Conservation (phyloP, 1,140 invertebrate species). For the Augochlora pura region DNA sequence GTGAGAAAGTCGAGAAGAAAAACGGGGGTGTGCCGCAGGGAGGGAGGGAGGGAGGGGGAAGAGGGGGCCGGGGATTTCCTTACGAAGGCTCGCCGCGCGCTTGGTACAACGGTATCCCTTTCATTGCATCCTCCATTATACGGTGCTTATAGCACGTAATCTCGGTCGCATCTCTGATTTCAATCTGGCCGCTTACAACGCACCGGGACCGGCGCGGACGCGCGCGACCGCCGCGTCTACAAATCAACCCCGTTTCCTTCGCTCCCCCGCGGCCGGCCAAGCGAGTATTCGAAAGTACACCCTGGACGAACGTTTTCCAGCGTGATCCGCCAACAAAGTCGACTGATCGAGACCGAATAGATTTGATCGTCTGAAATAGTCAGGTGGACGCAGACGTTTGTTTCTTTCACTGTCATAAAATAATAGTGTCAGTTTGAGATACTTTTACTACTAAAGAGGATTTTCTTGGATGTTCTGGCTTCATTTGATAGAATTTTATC, state of each 20-base stretch:
- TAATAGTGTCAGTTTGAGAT: too few relatives aligned
- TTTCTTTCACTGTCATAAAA: too few relatives aligned
- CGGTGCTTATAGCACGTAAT: constrained; percentile 59
- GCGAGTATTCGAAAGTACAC: too few relatives aligned
- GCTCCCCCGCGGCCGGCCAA: not conserved
- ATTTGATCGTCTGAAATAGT: too few relatives aligned
- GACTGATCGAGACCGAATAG: too few relatives aligned
- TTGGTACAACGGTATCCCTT: constrained; percentile 57
- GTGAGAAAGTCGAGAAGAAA: constrained; percentile 7
- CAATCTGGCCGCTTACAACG: constrained; percentile 62
- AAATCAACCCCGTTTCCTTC: constrained; percentile 61
- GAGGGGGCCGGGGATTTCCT: constrained; percentile 23
- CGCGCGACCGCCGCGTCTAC: constrained; percentile 61
- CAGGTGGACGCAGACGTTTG: too few relatives aligned
- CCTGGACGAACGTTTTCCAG: too few relatives aligned
- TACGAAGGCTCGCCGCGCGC: constrained; percentile 44
- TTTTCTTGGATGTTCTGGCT: too few relatives aligned
- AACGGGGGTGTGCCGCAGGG: not conserved
- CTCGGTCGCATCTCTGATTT: constrained; percentile 67
- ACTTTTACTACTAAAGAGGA: too few relatives aligned
- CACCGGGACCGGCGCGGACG: constrained; percentile 52
- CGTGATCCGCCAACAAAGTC: too few relatives aligned
- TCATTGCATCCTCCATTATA: constrained; percentile 63
- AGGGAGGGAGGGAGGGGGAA: not conserved
- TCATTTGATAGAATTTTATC: too few relatives aligned